phyloP scores from a whole-genome alignment of 1,140 invertebrate species.

The Scaptomyza graminum region DNA sequence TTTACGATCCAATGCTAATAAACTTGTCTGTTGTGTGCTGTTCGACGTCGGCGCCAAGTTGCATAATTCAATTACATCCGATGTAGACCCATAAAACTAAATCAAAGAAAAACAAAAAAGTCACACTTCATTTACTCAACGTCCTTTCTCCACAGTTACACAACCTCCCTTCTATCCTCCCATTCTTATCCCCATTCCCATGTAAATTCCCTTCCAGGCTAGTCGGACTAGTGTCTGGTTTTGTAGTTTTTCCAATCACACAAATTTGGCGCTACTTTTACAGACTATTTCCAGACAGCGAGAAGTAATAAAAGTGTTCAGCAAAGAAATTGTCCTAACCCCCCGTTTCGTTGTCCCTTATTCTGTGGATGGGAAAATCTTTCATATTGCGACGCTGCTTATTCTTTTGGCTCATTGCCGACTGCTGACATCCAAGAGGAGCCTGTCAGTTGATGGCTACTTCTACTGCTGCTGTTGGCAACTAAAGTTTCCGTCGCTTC shows the following conservation, averaged over 20 bases:
- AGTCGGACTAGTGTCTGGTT: conserved; percentile 22
- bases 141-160: conserved; percentile 20
- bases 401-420: conserved; percentile 59
- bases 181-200: not conserved
- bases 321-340: conserved; percentile 41
- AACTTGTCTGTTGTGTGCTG: conserved; percentile 38
- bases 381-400: conserved; percentile 53
- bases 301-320: conserved; percentile 61
- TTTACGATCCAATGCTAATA: conserved; percentile 81
- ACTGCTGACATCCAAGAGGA: conserved; percentile 33
- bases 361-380: conserved; percentile 20
- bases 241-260: conserved; percentile 32
- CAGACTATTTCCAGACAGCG: conserved; percentile 38
- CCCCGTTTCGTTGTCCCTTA: not conserved
- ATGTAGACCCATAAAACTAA: conserved; percentile 84
- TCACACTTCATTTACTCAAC: conserved; percentile 78
- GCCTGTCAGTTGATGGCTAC: conserved; percentile 56
- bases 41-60: conserved; percentile 71
- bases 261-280: conserved; percentile 46
- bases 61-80: conserved; percentile 84
- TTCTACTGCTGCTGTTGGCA: conserved; percentile 39
- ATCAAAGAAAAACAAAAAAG: conserved; percentile 84
- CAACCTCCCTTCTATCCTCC: not conserved
- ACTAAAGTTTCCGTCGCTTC: conserved; percentile 69
- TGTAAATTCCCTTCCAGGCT: not conserved